Base-by-base conservation (phyloP, 2,113 vertebrate species). In the Bubo scandiacus region DNA sequence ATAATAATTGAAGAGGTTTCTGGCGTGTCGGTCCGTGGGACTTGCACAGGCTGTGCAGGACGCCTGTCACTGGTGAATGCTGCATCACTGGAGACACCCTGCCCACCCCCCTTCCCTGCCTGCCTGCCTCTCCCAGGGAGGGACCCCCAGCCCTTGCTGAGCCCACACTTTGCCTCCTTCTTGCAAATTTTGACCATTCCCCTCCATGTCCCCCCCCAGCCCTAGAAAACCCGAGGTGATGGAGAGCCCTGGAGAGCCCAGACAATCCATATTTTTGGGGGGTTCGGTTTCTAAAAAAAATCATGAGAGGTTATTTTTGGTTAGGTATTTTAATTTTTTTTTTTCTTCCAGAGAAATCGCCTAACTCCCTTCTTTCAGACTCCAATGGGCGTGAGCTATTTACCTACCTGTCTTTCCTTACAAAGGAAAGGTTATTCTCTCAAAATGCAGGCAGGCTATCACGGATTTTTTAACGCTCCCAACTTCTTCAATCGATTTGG, bases 351-450 rank as follows among this genome's bases (percentile, higher is more conserved):
- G 66, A 83, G 18, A 63, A 90, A 89, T 72, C 51, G 2, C 62
- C 68, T 16, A 51, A 87, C 18, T 49, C 59, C 83, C 80, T 90
- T 79, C 85, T 85, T 51, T 7, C 88, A 83, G 85, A 15, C 58
- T 79, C 58, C 94, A 54, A 40, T 75, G 90, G 90, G 94, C 84
- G 77, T 81, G 91, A 95, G 92, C 94, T 89, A 15, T 34, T 83
- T 73, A 94, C 90, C 91, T 92, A 86, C 94, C 96, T 92, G 95
- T 78, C 86, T 91, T 72, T 63, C 80, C 92, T 87, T 70, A 71
- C 88, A 92, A 95, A 96, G 73, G 40, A 86, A 78, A 95, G 82
- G 71, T 96, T 85, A 88, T 71, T 70, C 91, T 42, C 92, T 67
- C 81, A 90, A 84, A 88, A 91, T 23, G 81, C 86, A 88, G 79